Percentiles rank a stretch among this genome's conserved stretches.
phyloP scores from a whole-genome alignment of 2,888 invertebrate genomes.

The Nemurella pictetii region DNA sequence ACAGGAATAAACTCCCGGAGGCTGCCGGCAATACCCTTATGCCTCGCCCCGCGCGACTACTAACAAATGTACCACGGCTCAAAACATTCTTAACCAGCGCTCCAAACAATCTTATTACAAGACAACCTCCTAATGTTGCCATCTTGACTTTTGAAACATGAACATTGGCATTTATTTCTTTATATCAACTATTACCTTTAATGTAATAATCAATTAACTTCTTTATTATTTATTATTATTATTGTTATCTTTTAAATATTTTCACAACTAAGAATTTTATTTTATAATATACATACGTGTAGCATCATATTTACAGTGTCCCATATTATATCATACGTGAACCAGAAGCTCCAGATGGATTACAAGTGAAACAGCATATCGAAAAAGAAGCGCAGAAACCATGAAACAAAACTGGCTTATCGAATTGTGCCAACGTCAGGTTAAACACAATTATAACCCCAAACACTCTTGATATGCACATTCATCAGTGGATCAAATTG shows the following conservation, averaged over 20 bases:
- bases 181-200: constrained; percentile 47
- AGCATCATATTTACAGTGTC: constrained; percentile 39
- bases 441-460: background rate
- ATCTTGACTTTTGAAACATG: constrained; percentile 51
- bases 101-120: background rate
- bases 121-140: background rate
- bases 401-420: constrained; percentile 28
- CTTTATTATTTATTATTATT: constrained; percentile 47
- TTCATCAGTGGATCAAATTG: background rate
- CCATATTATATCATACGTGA: constrained; percentile 29
- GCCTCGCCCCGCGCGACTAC: background rate
- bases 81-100: background rate
- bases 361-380: constrained; percentile 17
- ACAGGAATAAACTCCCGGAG: background rate
- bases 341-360: constrained; percentile 33
- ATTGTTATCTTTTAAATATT: constrained; percentile 46
- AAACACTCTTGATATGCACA: constrained; percentile 3
- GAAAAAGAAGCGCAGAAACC: constrained; percentile 5
- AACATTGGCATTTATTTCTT: constrained; percentile 49
- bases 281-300: constrained; percentile 45
- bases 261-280: constrained; percentile 53
- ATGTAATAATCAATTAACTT: constrained; percentile 43
- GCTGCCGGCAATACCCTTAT: background rate
- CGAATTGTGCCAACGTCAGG: background rate
- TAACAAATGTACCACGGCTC: background rate